These are phyloP conservation scores for Lomographa bimaculata DNA, from an alignment of 2,888 invertebrate genomes.

Conservation along the genomic window DNA sequence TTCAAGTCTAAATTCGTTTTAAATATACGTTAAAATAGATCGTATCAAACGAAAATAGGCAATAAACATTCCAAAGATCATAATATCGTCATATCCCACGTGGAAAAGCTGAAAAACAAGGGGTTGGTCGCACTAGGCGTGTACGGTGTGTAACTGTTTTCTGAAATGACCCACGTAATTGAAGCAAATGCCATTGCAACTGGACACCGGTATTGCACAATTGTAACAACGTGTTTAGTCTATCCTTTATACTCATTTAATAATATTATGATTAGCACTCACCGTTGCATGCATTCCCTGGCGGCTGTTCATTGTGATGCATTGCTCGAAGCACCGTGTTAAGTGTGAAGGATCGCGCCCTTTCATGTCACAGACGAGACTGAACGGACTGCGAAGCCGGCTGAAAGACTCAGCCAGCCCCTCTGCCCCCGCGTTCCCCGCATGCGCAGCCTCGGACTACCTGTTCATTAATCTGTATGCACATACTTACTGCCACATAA, in stretches of 20 bases:
- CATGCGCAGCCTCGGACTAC: slow-evolving; percentile 54
- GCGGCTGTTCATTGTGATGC: slow-evolving; percentile 87
- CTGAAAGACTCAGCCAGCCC: slow-evolving; percentile 67
- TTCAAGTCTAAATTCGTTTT: no score
- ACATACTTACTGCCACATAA: slow-evolving; percentile 4
- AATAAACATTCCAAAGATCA: no score
- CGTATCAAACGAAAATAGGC: no score
- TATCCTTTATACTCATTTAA: slow-evolving; percentile 18
- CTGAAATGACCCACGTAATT: slow-evolving; percentile 5
- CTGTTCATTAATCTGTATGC: slow-evolving; percentile 21
- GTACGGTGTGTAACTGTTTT: slow-evolving; percentile 3
- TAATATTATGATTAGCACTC: slow-evolving; percentile 44
- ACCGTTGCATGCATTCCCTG: slow-evolving; percentile 83
- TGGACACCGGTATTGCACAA: slow-evolving; percentile 8
- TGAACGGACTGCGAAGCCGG: slow-evolving; percentile 63
- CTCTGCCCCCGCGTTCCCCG: slow-evolving; percentile 46
- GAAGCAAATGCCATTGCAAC: slow-evolving; percentile 18
- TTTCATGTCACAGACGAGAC: slow-evolving; percentile 84
- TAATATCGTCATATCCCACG: not conserved
- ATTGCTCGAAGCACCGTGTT: slow-evolving; percentile 86
- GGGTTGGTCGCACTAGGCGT: not conserved
- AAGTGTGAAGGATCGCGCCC: slow-evolving; percentile 79
- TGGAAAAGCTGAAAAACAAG: slow-evolving; percentile 1
- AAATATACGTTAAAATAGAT: no score
- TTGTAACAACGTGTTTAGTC: slow-evolving; percentile 4